phyloP scores from a whole-genome alignment of 2,113 vertebrate genomes.

The Penelope pileata region DNA sequence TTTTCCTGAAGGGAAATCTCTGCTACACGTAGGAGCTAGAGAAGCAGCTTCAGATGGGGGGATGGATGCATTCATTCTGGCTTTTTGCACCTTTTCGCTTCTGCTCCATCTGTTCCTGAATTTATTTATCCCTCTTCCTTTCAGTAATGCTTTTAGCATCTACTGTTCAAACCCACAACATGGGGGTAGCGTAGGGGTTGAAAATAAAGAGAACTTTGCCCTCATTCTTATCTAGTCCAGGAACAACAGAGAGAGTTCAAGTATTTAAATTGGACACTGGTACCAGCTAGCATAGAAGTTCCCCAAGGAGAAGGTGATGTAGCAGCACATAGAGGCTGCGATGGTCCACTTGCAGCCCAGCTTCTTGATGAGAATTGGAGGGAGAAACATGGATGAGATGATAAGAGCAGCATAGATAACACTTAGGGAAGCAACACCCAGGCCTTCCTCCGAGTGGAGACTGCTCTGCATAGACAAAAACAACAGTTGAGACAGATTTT shows the following conservation, averaged over 20 bases:
- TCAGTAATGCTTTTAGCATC: neutral
- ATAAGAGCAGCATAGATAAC: slow-evolving; percentile 89
- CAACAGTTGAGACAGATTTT: neutral
- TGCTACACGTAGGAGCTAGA: neutral
- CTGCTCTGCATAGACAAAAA: slow-evolving; percentile 85
- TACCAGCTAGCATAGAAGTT: slow-evolving; percentile 95
- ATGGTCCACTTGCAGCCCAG: slow-evolving; percentile 97
- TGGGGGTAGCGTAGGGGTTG: neutral
- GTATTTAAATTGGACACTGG: neutral
- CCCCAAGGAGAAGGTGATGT: slow-evolving; percentile 88
- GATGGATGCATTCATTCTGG: neutral
- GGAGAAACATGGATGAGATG: slow-evolving; percentile 93
- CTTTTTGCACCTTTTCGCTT: neutral
- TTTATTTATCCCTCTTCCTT: neutral
- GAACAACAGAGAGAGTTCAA: neutral
- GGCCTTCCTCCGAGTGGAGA: slow-evolving; percentile 86
- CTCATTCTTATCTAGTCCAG: neutral
- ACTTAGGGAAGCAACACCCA: slow-evolving; percentile 90
- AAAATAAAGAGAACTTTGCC: neutral
- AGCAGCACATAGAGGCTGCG: slow-evolving; percentile 88
- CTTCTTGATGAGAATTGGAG: slow-evolving; percentile 89
- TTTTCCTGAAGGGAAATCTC: neutral
- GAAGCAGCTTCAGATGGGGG: neutral
- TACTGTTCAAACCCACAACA: neutral
- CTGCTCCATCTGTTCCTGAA: neutral